Base-by-base conservation (phyloP, 1,140 invertebrate species). In the Pseudomyrmex gracilis region DNA sequence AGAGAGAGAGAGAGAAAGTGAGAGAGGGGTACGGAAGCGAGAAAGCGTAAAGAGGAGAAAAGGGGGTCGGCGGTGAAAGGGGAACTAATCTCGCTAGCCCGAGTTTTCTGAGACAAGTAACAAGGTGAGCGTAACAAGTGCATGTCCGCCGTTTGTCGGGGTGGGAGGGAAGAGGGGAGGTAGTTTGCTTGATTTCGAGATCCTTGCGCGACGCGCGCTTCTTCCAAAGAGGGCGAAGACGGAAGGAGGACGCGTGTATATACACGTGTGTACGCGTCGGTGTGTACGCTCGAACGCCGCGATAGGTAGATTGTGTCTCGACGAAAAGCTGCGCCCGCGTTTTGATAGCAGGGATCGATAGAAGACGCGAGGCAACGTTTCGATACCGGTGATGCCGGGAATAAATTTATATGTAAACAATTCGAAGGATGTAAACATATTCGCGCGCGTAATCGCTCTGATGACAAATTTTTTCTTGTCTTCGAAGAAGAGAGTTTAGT, bases 101-200 rank as follows among this genome's bases (percentile, higher is more conserved):
- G 80, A 86, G 71, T 87, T 86, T 87, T 86, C 83, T 58, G 53
- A 51, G 43, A 64, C 82, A 20, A 76, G 73, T 85, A 85, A 85
- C 87, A 63, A 88, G 83, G 68, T 73, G 83, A 64, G 68, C 55
- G 86, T 88, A 85, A 83, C 86, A 63, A 88, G 83, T 78, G 17
- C 24, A 57, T 53, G 58, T 55, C 49, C 64, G 83, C 73, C 58
- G 66, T 78, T 74, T 77, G 63, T 82, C 34, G 63, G 66, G 8
- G 45, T 47, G 45, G 45, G 13, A 13, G 12, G 49, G 49, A 13
- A 9, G 49, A 13, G 1, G 49, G 12, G 17, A n/a, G 10, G 49
- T 55, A 60, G 58, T 86, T 73, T 88, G 87, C 84, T 89, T 89
- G 87, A 89, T 83, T 89, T 86, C 63, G 57, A 74, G 53, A 24